Evolutionary conservation across 1,140 invertebrate genomes (phyloP).

Genomic region (Saxidomus purpurata): DNA sequence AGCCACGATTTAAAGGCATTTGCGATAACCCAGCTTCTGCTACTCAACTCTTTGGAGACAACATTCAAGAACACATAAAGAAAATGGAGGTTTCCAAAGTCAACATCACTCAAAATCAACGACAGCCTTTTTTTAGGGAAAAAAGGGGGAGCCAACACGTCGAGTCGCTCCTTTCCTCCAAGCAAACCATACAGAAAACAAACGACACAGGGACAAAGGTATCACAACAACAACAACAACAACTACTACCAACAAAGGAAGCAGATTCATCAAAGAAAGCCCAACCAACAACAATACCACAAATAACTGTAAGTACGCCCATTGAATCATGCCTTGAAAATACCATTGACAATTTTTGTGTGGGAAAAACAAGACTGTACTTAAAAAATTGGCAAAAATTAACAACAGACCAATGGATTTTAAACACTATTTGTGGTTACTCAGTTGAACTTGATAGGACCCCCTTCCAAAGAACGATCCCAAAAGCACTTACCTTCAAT

Average conservation of each 20-base stretch:
- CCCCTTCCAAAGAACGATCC: background rate
- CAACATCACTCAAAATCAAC: background rate
- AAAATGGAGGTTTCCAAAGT: background rate
- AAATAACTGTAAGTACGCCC: slow-evolving; percentile 52
- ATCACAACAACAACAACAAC: background rate
- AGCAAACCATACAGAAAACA: too few relatives aligned
- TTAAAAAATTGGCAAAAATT: background rate
- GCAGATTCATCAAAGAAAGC: background rate
- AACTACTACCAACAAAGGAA: background rate
- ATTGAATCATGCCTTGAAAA: background rate
- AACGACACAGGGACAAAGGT: too few relatives aligned
- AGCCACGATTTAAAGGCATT: background rate
- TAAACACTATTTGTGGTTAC: slow-evolving; percentile 6
- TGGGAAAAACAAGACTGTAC: slow-evolving; percentile 20
- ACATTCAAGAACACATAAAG: background rate
- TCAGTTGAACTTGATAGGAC: background rate
- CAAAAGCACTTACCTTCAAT: background rate
- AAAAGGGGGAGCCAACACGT: too few relatives aligned
- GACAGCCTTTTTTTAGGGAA: too few relatives aligned
- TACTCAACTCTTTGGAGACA: slow-evolving; percentile 5
- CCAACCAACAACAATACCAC: background rate
- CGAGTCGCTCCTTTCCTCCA: too few relatives aligned
- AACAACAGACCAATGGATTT: background rate
- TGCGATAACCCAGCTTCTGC: background rate
- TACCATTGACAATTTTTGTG: slow-evolving; percentile 44